These are phyloP conservation scores for Onychostruthus taczanowskii DNA, from an alignment of 2,113 vertebrate species.

Conservation along the genomic window DNA sequence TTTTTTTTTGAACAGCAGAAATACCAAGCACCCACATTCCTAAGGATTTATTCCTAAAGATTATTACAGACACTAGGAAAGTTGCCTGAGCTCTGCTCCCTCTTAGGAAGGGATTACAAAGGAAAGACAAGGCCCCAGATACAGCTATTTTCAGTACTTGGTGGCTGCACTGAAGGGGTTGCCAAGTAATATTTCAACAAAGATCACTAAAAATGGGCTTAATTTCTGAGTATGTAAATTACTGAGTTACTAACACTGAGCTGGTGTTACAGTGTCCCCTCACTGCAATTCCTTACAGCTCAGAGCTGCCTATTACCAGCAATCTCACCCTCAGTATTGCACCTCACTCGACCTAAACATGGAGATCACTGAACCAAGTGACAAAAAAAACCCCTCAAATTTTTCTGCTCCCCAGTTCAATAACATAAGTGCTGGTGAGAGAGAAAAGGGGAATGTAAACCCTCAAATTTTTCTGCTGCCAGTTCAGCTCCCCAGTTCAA, in stretches of 20 bases:
- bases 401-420: neutral
- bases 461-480: neutral
- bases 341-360: neutral
- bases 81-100: neutral
- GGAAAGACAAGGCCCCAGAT: neutral
- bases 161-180: neutral
- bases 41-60: neutral
- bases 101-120: neutral
- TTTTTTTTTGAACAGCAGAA: neutral
- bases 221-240: neutral
- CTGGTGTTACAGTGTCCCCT: neutral
- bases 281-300: neutral
- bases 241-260: neutral
- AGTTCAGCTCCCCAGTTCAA: neutral
- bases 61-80: neutral
- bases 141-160: neutral
- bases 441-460: neutral
- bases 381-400: neutral
- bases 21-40: slow-evolving; percentile 18
- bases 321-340: neutral
- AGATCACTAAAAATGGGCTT: neutral
- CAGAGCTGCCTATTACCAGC: neutral
- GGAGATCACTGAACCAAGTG: neutral
- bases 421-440: neutral
- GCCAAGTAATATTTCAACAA: neutral